Evolutionary conservation across 2,113 vertebrate genomes (phyloP).

Genomic region (Macaca fascicularis): DNA sequence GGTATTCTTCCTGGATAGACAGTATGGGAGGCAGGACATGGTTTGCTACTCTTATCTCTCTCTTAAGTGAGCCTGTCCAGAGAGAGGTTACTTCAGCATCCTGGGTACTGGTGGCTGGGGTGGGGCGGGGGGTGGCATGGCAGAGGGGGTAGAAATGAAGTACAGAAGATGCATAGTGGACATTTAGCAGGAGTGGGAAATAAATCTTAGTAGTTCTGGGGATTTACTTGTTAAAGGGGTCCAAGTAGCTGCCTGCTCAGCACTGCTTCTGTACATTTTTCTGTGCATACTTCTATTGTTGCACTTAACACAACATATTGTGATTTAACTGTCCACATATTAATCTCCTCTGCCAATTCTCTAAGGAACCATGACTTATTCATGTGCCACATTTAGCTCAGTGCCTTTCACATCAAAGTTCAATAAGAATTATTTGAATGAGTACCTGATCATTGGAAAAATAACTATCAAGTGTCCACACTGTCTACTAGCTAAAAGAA

Average conservation of each 20-base stretch:
- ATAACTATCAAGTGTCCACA: not conserved
- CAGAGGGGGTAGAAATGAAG: too few relatives aligned
- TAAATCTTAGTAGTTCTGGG: not conserved
- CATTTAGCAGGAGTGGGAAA: not conserved
- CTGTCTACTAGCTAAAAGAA: not conserved
- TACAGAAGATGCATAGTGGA: not conserved
- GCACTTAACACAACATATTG: not conserved
- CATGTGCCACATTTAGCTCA: not conserved
- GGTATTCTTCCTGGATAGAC: not conserved
- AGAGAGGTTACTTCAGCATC: not conserved
- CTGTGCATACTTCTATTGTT: not conserved
- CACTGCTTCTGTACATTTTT: not conserved
- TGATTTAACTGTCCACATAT: not conserved
- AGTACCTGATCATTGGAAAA: not conserved
- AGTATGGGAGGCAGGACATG: not conserved
- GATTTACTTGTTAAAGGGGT: not conserved
- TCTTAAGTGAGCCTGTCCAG: not conserved
- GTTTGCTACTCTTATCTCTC: not conserved
- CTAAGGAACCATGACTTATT: not conserved
- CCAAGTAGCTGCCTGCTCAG: not conserved
- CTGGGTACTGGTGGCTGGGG: too few relatives aligned
- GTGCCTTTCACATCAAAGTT: not conserved
- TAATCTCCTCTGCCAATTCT: not conserved
- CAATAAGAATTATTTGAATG: not conserved
- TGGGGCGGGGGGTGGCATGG: too few relatives aligned